Evolutionary conservation across 2,797 vertebrate genomes (phyloP).

Genomic region (Cossypha caffra): DNA sequence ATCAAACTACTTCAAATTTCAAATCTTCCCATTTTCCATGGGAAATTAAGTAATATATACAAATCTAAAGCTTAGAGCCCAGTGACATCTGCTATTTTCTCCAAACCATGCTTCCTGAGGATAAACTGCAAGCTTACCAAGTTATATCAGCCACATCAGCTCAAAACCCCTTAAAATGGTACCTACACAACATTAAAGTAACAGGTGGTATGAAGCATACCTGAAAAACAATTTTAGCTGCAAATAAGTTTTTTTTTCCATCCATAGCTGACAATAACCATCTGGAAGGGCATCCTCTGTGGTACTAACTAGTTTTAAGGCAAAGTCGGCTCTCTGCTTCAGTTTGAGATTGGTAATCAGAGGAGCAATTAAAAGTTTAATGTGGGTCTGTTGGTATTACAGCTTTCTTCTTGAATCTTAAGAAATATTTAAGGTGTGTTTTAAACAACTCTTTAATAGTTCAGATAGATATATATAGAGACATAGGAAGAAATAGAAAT

Average conservation of each 20-base stretch:
- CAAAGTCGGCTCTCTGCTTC: neutral
- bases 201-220: neutral
- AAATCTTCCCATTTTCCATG: neutral
- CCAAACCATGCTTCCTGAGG: neutral
- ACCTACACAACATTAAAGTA: neutral
- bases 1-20: neutral
- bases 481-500: too few species aligned
- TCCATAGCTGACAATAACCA: neutral
- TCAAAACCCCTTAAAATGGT: neutral
- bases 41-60: neutral
- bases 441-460: neutral
- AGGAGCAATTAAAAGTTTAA: neutral
- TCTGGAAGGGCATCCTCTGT: neutral
- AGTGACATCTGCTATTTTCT: neutral
- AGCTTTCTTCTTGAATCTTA: neutral
- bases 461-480: neutral
- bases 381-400: neutral
- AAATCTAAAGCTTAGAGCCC: neutral
- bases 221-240: neutral
- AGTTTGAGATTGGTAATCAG: neutral
- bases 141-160: neutral
- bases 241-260: neutral
- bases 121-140: neutral
- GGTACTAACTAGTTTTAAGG: neutral
- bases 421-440: neutral